Base-by-base conservation (phyloP, 2,113 vertebrate species). In the Uria lomvia region DNA sequence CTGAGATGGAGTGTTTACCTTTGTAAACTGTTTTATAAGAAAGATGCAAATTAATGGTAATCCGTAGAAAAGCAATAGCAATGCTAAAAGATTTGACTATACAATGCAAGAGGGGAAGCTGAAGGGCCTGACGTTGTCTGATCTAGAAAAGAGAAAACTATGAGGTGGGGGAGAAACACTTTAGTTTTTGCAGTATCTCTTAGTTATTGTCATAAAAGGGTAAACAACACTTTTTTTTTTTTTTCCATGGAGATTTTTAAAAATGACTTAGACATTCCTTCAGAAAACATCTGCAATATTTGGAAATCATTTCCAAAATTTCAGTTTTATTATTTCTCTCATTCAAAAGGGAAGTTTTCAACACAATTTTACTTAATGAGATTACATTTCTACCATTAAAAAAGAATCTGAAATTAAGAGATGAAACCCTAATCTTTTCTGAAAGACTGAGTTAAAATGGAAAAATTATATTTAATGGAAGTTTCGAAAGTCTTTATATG, bases 181-280 rank as follows among this genome's bases (percentile, higher is more conserved):
- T 32, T 19, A 29, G 17, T 3, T 85, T 55, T 86, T 55, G 0
- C 15, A 16, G 15, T 7, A 47, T 7, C 3, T 86, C 20, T 49
- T 49, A 24, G 5, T 34, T 50, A 42, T 12, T 36, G 1, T 12
- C 30, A 34, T 20, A 50, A 63, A 90, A 76, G 1, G 0, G 1
- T n/a, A 53, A 36, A 24, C 2, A 30, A 0, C 2, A 42, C 1
- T 45, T 10, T 63, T n/a, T 50, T 10, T 0, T 63, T n/a, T 50
- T 10, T 63, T n/a, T 50, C 9, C 0, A 27, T 19, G 9, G 6
- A 40, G 5, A 11, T 45, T 55, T 68, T 47, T 3, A 14, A 70
- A 65, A 49, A 20, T 38, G 0, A 8, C 3, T 15, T 18, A 32
- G 3, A 42, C 1, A 5, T 65, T 59, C 50, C 6, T 43, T 66